Conservation (phyloP, 2,113 vertebrate genomes). For the Steatornis caripensis region DNA sequence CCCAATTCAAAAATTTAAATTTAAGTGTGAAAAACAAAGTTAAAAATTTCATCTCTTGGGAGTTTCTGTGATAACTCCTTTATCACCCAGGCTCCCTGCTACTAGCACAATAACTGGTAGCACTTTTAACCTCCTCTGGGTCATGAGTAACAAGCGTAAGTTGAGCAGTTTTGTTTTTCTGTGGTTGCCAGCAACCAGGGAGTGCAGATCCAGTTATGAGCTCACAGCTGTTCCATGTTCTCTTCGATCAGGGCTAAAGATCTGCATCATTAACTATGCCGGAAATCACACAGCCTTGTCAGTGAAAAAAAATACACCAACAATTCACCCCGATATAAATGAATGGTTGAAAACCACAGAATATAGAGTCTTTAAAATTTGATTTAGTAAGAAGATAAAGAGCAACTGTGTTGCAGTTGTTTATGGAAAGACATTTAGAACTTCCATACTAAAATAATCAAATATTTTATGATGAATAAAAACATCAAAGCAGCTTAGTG, state of each 20-base stretch:
- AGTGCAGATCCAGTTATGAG: background rate
- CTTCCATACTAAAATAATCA: too few species aligned
- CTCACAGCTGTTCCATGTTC: background rate
- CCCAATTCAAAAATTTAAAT: background rate
- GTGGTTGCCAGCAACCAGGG: background rate
- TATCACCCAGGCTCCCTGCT: background rate
- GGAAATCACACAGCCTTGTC: background rate
- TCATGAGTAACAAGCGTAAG: background rate
- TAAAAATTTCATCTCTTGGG: background rate
- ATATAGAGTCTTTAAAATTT: background rate
- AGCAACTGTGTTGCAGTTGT: background rate
- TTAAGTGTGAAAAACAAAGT: background rate
- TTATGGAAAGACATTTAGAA: background rate
- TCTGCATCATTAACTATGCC: background rate
- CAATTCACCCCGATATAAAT: background rate
- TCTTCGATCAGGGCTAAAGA: background rate
- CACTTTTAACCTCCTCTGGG: background rate
- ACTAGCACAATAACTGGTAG: background rate
- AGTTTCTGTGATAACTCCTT: constrained; percentile 30
- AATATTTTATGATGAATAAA: too few species aligned
- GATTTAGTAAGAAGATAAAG: background rate
- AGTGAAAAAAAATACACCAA: background rate
- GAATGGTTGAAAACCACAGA: background rate
- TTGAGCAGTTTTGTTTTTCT: background rate
- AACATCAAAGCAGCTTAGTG: background rate